Conservation (phyloP, 2,888 invertebrate genomes). For the Synergus gifuensis region DNA sequence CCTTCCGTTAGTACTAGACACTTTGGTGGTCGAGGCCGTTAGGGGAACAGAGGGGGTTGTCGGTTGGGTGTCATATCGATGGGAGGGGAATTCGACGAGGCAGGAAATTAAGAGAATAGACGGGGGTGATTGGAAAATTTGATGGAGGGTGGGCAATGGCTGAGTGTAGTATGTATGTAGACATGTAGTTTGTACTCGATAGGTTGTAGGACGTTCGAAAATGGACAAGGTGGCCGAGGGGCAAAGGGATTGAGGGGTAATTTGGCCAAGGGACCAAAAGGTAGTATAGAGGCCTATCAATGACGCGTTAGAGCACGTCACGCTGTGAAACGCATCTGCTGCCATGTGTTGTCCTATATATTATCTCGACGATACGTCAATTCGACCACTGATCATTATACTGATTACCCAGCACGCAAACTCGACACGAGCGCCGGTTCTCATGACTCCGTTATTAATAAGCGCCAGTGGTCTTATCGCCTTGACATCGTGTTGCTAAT, state of each 20-base stretch:
- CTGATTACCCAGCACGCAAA: constrained; percentile 64
- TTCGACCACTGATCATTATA: constrained; percentile 72
- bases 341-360: constrained; percentile 67
- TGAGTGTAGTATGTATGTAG: constrained; percentile 27
- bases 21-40: constrained; percentile 7
- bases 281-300: constrained; percentile 49
- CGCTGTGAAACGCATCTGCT: constrained; percentile 69
- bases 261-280: constrained; percentile 12
- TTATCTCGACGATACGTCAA: constrained; percentile 73
- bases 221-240: neutral
- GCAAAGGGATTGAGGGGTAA: too few species aligned
- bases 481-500: constrained; percentile 41
- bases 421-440: constrained; percentile 52
- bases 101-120: constrained; percentile 57
- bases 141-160: constrained; percentile 70
- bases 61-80: constrained; percentile 10
- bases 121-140: constrained; percentile 76
- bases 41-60: neutral
- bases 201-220: constrained; percentile 17
- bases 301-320: constrained; percentile 50
- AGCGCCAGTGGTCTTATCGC: constrained; percentile 47
- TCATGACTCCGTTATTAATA: constrained; percentile 66
- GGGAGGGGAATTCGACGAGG: constrained; percentile 47
- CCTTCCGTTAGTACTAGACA: constrained; percentile 55
- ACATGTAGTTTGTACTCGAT: neutral